Conservation (phyloP, 2,797 vertebrate genomes). For the Malurus splendens region DNA sequence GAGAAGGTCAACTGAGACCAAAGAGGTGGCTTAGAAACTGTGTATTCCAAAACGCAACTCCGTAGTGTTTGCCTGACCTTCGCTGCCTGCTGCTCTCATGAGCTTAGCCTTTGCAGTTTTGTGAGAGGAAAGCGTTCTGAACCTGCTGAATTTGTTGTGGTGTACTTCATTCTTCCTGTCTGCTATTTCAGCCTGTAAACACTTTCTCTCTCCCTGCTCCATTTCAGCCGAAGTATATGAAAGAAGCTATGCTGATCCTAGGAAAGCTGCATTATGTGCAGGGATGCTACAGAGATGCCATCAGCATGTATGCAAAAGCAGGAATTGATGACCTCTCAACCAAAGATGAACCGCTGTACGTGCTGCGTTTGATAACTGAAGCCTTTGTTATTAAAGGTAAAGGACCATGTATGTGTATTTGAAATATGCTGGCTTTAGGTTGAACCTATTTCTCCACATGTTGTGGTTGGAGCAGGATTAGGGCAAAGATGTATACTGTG, state of each 20-base stretch:
- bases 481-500: background rate
- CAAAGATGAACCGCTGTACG: slow-evolving; percentile 85
- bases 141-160: background rate
- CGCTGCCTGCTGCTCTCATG: background rate
- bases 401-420: background rate
- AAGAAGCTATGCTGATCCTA: slow-evolving; percentile 89
- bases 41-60: background rate
- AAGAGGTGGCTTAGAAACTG: background rate
- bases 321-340: slow-evolving; percentile 86
- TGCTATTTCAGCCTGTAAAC: background rate
- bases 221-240: slow-evolving; percentile 83
- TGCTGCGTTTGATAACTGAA: slow-evolving; percentile 89
- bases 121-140: background rate
- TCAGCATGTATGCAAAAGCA: slow-evolving; percentile 93
- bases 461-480: background rate
- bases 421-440: background rate
- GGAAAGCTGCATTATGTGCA: slow-evolving; percentile 93
- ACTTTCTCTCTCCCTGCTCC: background rate
- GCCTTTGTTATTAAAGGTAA: slow-evolving; percentile 96
- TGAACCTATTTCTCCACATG: background rate
- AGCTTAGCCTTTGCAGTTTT: background rate
- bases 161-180: background rate
- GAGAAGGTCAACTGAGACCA: background rate
- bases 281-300: slow-evolving; percentile 88
- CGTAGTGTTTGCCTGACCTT: background rate